Evolutionary conservation across 2,113 vertebrate genomes (phyloP).

Genomic region (Salvelinus namaycush): DNA sequence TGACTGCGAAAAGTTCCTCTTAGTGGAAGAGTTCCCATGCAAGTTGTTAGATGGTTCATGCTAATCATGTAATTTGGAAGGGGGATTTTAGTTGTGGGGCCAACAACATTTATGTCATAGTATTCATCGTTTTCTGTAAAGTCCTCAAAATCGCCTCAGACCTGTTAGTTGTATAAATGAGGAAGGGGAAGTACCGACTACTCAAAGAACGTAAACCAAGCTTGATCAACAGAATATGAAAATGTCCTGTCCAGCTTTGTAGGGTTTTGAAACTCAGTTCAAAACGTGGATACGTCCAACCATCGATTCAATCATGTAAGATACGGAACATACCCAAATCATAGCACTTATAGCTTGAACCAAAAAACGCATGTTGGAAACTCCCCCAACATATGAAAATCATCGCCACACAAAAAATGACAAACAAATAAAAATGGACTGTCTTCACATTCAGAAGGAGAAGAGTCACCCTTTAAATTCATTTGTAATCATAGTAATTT

Average conservation of each 20-base stretch:
- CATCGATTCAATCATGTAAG: constrained; percentile 34
- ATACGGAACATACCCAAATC: constrained; percentile 46
- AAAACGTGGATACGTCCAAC: constrained; percentile 10
- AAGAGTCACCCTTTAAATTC: constrained; percentile 73
- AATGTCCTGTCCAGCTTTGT: constrained; percentile 36
- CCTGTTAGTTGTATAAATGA: constrained; percentile 56
- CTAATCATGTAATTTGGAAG: constrained; percentile 65
- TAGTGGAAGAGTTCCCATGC: constrained; percentile 79
- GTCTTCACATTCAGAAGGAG: constrained; percentile 72
- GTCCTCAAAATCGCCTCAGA: background rate
- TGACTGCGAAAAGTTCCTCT: constrained; percentile 94
- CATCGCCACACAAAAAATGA: constrained; percentile 98
- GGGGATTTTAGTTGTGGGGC: constrained; percentile 42
- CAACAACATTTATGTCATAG: constrained; percentile 58
- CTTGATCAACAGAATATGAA: constrained; percentile 51
- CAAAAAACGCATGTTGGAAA: constrained; percentile 76
- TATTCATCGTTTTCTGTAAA: constrained; percentile 37
- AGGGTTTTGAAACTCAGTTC: constrained; percentile 33
- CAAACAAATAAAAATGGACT: constrained; percentile 87
- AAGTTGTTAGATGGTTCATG: constrained; percentile 77
- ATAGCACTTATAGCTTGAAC: constrained; percentile 70
- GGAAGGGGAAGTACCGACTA: constrained; percentile 23
- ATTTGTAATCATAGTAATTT: constrained; percentile 38
- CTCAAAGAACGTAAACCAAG: constrained; percentile 64
- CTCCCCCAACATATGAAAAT: constrained; percentile 89